Evolutionary conservation across 2,113 vertebrate genomes (phyloP).

Genomic region (Rhizomys pruinosus): DNA sequence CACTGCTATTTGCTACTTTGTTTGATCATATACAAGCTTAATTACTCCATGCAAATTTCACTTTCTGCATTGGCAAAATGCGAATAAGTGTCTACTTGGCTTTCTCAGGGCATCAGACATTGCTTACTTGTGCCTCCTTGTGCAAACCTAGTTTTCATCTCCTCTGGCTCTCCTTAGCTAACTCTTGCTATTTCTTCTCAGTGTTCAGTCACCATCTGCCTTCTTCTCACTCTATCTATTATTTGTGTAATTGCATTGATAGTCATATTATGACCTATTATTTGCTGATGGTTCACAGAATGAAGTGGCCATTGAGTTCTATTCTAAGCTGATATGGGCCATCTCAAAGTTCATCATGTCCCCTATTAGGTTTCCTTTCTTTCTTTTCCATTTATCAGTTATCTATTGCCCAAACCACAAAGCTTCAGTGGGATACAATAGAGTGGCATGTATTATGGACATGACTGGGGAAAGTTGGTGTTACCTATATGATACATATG

Average conservation of each 20-base stretch:
- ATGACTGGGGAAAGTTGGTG: background rate
- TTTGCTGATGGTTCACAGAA: constrained; percentile 22
- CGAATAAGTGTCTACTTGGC: background rate
- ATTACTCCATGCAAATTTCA: background rate
- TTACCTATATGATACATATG: background rate
- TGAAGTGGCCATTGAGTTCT: background rate
- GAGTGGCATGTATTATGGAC: background rate
- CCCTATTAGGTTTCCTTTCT: background rate
- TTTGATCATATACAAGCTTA: background rate
- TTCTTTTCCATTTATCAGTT: background rate
- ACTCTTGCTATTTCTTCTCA: constrained; percentile 32
- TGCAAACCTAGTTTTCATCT: background rate
- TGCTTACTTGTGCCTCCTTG: background rate
- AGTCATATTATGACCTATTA: constrained; percentile 7
- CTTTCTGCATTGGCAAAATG: constrained; percentile 42
- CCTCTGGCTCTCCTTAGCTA: background rate
- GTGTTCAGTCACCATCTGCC: background rate
- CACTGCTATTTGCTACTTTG: constrained; percentile 25
- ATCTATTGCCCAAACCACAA: background rate
- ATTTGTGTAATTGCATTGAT: background rate
- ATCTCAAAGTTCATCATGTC: constrained; percentile 10
- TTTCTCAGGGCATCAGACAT: background rate
- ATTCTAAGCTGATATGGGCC: background rate
- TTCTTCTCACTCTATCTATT: background rate
- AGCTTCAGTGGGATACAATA: background rate